Percentiles rank a stretch among this genome's conserved stretches.
Conservation (phyloP, 2,888 invertebrate species). For the Ariolimax columbianus region DNA sequence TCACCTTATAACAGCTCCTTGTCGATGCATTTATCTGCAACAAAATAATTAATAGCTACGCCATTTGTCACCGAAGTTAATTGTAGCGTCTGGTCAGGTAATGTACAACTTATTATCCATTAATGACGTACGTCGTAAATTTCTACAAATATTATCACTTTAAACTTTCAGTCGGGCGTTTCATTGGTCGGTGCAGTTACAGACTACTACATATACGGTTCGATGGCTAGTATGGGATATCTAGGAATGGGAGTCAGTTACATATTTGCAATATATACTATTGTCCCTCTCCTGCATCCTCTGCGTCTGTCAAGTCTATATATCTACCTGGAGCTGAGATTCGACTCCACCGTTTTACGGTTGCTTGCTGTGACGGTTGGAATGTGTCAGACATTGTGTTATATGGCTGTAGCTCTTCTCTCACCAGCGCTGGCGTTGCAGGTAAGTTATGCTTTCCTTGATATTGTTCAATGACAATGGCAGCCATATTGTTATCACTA, state of each 20-base stretch:
- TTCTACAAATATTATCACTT: too few species aligned
- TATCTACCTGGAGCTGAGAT: constrained; percentile 63
- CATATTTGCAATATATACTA: constrained; percentile 52
- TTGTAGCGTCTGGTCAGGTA: too few species aligned
- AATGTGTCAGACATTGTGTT: constrained; percentile 63
- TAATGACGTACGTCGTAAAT: too few species aligned
- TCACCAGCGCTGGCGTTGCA: constrained; percentile 61
- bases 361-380: constrained; percentile 58
- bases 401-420: constrained; percentile 60
- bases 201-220: constrained; percentile 60
- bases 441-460: too few species aligned
- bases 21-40: too few species aligned
- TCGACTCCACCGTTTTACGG: constrained; percentile 59
- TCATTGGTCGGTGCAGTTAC: constrained; percentile 62
- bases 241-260: constrained; percentile 54
- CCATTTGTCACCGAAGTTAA: too few species aligned
- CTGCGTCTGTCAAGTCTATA: constrained; percentile 63
- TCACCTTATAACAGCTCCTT: too few species aligned
- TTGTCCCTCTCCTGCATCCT: constrained; percentile 62
- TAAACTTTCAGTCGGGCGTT: constrained; percentile 64
- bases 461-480: too few species aligned
- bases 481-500: too few species aligned
- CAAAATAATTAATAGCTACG: too few species aligned
- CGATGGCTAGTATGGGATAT: constrained; percentile 55
- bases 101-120: too few species aligned